Base-by-base conservation (phyloP, 2,797 vertebrate species). In the Acestrorhynchus altus region DNA sequence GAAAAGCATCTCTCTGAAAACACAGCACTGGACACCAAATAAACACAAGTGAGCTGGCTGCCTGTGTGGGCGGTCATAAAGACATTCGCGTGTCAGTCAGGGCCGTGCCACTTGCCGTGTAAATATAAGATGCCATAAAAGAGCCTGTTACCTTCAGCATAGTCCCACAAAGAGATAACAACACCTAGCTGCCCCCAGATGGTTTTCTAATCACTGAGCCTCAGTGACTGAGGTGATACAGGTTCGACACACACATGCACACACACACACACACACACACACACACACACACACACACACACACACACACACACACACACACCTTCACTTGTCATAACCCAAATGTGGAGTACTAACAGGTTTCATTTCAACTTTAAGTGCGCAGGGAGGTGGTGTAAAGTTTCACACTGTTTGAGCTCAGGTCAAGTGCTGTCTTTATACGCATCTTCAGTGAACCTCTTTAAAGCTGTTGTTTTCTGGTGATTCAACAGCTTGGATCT, bases 31-130 rank as follows among this genome's bases (percentile, higher is more conserved):
- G 46, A 54, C 31, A n/a, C 60, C 59, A 79, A 52, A 83, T 66
- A 74, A 81, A 72, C 59, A 54, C 39, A 13, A 47, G 35, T 68
- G 47, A 64, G 18, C 60, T 26, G 20, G 31, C 85, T 75, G 22
- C 67, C 57, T 90, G 89, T 91, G 90, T 89, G 90, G 89, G 74
- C 86, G 22, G 79, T 85, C 75, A 52, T 90, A 90, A 91, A 90
- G 81, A 72, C 66, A 40, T 73, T 84, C 82, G 75, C 28, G 83
- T 88, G 87, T 85, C 87, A 72, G 75, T 67, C 59, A 61, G 47
- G 31, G 70, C 42, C 46, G 71, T 71, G 83, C 86, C 88, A 83
- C 89, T 89, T 61, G 84, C 84, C 86, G 20, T 9, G 31, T 66
- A 46, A 70, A 60, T 90, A 80, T 90, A 87, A 77, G 46, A 40